Evolutionary conservation across 2,797 vertebrate genomes (phyloP).

Genomic region (Novumbra hubbsi): DNA sequence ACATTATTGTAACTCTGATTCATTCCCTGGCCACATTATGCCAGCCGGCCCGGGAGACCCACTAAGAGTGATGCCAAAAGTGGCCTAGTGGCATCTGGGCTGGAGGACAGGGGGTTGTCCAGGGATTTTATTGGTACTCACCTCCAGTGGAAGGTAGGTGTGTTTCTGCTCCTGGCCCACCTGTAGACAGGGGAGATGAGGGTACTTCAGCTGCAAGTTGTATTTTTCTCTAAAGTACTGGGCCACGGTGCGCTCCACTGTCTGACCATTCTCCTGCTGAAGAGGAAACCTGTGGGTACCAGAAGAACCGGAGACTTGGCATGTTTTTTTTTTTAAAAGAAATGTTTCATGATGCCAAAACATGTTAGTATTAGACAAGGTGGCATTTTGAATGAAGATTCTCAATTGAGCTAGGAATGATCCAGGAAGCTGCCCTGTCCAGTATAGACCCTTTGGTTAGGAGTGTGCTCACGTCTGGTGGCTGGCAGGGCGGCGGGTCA

Average conservation of each 20-base stretch:
- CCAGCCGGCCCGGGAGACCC: no score
- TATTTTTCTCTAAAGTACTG: slow-evolving; percentile 99
- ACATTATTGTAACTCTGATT: no score
- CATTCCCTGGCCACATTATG: no score
- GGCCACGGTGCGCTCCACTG: slow-evolving; percentile 95
- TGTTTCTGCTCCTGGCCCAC: slow-evolving; percentile 99
- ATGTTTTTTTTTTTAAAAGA: neutral
- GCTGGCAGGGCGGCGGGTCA: slow-evolving; percentile 91
- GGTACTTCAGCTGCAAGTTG: slow-evolving; percentile 94
- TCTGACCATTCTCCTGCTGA: slow-evolving; percentile 96
- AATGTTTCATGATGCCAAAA: neutral
- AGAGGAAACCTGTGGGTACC: slow-evolving; percentile 84
- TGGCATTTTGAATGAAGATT: neutral
- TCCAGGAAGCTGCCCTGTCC: neutral
- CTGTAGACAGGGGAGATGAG: slow-evolving; percentile 96
- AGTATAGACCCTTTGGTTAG: neutral
- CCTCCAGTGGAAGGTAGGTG: slow-evolving; percentile 97
- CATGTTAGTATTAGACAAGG: neutral
- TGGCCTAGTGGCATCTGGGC: no score
- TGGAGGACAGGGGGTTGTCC: no score
- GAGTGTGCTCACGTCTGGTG: slow-evolving; percentile 90
- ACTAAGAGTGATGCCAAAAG: no score
- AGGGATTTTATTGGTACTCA: slow-evolving; percentile 56
- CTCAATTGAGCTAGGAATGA: neutral
- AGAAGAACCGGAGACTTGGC: neutral